Percentiles rank a stretch among this genome's conserved stretches.
Conservation (phyloP, 1,140 invertebrate genomes). For the Drosophila eugracilis region DNA sequence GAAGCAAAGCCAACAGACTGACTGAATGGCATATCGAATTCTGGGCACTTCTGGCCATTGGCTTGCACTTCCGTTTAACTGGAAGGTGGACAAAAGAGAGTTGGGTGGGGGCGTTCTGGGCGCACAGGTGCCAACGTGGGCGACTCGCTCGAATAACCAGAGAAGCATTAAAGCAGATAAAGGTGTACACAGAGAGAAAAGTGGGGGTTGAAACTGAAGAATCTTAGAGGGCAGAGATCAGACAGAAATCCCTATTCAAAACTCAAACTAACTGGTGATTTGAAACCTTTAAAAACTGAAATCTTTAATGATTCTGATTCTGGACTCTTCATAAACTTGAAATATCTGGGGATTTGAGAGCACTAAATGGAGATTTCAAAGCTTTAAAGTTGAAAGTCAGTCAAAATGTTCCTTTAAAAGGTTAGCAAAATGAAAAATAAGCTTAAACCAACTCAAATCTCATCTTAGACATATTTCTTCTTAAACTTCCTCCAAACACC, state of each 20-base stretch:
- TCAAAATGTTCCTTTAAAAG: no score
- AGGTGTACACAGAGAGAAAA: not conserved
- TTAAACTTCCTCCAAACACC: no score
- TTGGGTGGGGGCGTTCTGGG: constrained; percentile 3
- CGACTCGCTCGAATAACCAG: constrained; percentile 25
- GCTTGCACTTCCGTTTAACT: constrained; percentile 72
- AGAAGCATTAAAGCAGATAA: constrained; percentile 15
- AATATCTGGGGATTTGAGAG: no score
- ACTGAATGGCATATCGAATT: constrained; percentile 61
- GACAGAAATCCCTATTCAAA: no score
- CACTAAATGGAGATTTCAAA: no score
- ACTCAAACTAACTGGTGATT: no score
- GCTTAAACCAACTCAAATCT: no score
- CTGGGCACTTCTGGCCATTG: constrained; percentile 71
- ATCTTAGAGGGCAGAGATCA: not conserved
- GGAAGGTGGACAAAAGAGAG: constrained; percentile 13
- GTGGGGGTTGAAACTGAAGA: not conserved
- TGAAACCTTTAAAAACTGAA: no score
- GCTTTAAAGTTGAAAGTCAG: no score
- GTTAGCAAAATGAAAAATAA: no score
- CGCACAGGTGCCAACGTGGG: constrained; percentile 63
- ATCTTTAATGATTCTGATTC: no score
- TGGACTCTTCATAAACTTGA: no score
- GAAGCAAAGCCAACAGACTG: not conserved
- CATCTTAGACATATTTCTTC: not conserved